Evolutionary conservation across 2,797 vertebrate genomes (phyloP), one percentile per base, ranked within the genome.

Genomic region (Spinus olivaceus): DNA sequence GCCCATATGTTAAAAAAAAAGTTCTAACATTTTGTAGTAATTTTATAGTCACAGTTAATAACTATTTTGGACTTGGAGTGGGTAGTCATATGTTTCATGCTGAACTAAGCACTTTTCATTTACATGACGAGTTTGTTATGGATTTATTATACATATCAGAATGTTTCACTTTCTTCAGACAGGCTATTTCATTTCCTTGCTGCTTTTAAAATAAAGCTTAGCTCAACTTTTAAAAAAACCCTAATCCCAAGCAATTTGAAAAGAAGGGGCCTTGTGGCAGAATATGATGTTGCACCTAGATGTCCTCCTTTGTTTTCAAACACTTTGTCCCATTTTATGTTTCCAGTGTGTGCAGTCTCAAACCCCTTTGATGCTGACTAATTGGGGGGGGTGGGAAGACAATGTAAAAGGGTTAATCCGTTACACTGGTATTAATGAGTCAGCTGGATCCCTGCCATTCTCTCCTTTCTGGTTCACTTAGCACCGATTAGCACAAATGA

Each of bases 361-460:
- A 73, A 35, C 78, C 39, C 91, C 92, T 96, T 95, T 95, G 95
- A 93, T 95, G 94, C 94, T 95, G 90, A 95, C 94, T 94, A 96
- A 96, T 95, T 96, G 90, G 35, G 86, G 81, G 76, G 76, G 60
- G 49, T 9, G 37, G 47, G 47, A 51, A 89, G 86, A 93, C 94
- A 95, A 94, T 95, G 86, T 82, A 83, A 87, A 94, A 94, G 83
- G 95, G 92, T 94, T 96, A 96, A 96, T 95, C 91, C 19, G 42
- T 92, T 95, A 93, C 94, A 78, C 90, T 95, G 83, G 67, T 90
- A 96, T 95, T 95, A 95, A 92, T 89, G 92, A 94, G 88, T 95
- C 92, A 94, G 83, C 88, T 95, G 93, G 93, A 97, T 96, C 94
- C 84, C 84, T 87, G 91, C 93, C 92, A 87, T 93, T 90, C 86